phyloP scores from a whole-genome alignment of 2,113 vertebrate genomes.

The Alosa alosa region DNA sequence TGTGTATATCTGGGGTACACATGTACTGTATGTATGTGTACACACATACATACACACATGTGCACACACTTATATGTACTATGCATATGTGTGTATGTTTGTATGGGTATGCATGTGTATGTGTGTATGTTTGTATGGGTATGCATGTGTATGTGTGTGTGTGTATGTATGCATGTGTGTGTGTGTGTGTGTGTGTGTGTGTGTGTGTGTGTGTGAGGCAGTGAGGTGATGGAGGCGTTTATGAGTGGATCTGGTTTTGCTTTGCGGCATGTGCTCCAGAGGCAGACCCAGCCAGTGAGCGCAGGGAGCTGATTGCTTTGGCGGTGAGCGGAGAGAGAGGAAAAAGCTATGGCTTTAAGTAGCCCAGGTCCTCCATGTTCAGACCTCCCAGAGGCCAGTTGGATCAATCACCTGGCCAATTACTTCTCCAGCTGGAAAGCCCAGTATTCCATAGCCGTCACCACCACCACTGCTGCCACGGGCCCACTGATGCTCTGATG shows the following conservation, averaged over 20 bases:
- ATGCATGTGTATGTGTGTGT: not conserved
- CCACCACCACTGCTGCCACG: not conserved
- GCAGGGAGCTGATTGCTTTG: not conserved
- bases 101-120: not conserved
- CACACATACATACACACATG: too few species aligned
- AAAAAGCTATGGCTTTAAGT: not conserved
- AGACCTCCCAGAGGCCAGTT: constrained; percentile 68
- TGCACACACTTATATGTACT: not conserved
- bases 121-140: not conserved
- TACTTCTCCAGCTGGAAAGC: constrained; percentile 70
- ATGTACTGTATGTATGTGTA: not conserved
- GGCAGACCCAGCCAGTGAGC: not conserved
- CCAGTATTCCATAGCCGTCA: constrained; percentile 47
- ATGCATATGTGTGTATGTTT: not conserved
- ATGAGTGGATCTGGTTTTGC: not conserved
- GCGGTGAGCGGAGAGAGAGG: not conserved
- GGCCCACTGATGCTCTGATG: too few species aligned
- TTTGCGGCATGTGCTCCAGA: not conserved
- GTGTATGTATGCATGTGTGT: not conserved
- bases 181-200: not conserved
- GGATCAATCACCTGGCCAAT: constrained; percentile 72
- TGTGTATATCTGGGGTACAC: not conserved
- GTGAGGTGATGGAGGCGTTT: not conserved
- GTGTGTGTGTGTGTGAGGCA: not conserved
- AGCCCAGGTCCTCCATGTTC: constrained; percentile 61